Conservation (phyloP, 2,888 invertebrate genomes). For the Diachrysia chrysitis region DNA sequence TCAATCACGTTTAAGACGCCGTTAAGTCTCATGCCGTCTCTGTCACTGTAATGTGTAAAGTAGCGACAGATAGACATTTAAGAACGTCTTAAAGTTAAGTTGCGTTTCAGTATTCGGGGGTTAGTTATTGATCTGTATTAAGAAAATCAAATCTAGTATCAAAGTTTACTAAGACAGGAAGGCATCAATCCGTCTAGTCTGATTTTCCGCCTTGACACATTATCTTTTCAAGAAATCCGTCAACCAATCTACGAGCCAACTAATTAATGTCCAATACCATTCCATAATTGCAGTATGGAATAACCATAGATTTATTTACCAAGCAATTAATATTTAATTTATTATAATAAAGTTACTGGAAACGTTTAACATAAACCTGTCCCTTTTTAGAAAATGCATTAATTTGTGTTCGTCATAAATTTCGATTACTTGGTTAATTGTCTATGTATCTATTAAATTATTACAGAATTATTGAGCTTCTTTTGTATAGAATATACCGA, state of each 20-base stretch:
- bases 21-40: too few relatives aligned
- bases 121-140: too few relatives aligned
- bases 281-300: conserved; percentile 38
- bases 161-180: too few relatives aligned
- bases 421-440: conserved; percentile 7
- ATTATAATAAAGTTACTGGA: conserved; percentile 38
- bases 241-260: conserved; percentile 17
- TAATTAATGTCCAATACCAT: conserved; percentile 29
- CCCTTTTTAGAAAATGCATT: conserved; percentile 21
- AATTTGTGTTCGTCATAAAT: conserved; percentile 19
- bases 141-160: too few relatives aligned
- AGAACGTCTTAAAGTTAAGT: too few relatives aligned
- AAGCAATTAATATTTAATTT: conserved; percentile 41
- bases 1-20: too few relatives aligned
- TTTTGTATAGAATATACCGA: too few relatives aligned
- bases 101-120: too few relatives aligned
- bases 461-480: too few relatives aligned
- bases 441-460: background rate
- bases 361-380: conserved; percentile 26
- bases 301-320: conserved; percentile 35
- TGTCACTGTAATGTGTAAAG: too few relatives aligned
- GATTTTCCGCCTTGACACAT: background rate
- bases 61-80: too few relatives aligned
- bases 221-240: background rate
- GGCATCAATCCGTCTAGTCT: too few relatives aligned